A percentile compares a stretch with the other conserved stretches of the same genome.
phyloP scores from a whole-genome alignment of 2,113 vertebrate genomes.

The Acrocephalus arundinaceus region DNA sequence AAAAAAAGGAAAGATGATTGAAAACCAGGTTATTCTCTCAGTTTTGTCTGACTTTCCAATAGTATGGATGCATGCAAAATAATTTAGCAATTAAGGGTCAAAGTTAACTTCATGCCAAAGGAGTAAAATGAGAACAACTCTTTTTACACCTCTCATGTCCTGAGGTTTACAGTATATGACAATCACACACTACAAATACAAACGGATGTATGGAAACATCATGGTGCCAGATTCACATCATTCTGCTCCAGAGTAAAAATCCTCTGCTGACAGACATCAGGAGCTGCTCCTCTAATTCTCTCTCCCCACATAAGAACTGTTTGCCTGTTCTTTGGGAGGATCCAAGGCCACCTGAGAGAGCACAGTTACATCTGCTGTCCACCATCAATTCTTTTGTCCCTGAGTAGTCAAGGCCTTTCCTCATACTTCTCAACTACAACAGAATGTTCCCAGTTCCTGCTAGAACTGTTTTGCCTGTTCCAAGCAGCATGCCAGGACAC shows the following conservation, averaged over 20 bases:
- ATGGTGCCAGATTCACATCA: background rate
- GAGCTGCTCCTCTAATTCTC: background rate
- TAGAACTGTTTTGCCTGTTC: background rate
- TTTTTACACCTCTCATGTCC: background rate
- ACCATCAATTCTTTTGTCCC: background rate
- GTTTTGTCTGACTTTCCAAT: background rate
- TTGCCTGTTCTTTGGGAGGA: background rate
- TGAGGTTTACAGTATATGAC: background rate
- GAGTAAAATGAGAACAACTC: background rate
- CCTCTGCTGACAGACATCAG: background rate
- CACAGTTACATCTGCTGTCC: background rate
- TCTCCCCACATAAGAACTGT: background rate
- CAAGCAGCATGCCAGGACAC: background rate
- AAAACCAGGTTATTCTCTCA: background rate
- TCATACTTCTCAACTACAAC: background rate
- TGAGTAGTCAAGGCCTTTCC: background rate
- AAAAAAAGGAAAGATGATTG: fast-evolving
- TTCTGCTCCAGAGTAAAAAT: background rate
- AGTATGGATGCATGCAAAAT: background rate
- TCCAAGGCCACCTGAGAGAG: background rate
- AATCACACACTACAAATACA: background rate
- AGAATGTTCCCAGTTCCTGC: background rate
- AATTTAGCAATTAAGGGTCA: background rate
- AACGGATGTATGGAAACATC: background rate
- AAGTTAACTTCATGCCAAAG: background rate